Conservation (phyloP, 2,113 vertebrate species). For the Kryptolebias marmoratus region DNA sequence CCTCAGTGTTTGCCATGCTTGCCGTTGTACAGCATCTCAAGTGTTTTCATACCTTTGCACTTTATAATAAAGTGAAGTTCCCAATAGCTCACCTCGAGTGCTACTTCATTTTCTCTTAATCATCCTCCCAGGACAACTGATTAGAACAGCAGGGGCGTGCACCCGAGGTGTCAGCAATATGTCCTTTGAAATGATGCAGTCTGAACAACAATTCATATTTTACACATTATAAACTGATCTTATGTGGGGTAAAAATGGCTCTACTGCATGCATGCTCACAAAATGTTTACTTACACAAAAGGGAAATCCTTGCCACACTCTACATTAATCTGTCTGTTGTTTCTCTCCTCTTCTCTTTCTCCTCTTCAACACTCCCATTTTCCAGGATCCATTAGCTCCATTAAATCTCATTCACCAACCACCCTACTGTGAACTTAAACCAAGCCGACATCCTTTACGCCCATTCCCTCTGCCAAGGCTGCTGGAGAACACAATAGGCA, state of each 20-base stretch:
- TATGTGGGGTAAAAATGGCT: neutral
- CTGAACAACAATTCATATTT: slow-evolving; percentile 27
- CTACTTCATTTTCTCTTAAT: slow-evolving; percentile 64
- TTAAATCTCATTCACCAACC: slow-evolving; percentile 66
- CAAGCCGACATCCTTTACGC: slow-evolving; percentile 60
- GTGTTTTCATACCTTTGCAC: slow-evolving; percentile 73
- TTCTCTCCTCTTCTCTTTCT: slow-evolving; percentile 38
- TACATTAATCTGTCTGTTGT: slow-evolving; percentile 53
- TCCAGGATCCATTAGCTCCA: slow-evolving; percentile 67
- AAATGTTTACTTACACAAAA: neutral
- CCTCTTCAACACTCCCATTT: slow-evolving; percentile 52
- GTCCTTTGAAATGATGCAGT: slow-evolving; percentile 24
- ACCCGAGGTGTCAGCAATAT: slow-evolving; percentile 14
- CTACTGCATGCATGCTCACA: neutral
- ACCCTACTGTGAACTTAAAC: slow-evolving; percentile 68
- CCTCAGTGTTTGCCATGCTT: slow-evolving; percentile 51
- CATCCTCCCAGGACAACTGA: slow-evolving; percentile 49
- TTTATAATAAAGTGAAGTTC: slow-evolving; percentile 73
- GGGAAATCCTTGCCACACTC: slow-evolving; percentile 21
- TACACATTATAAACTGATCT: neutral
- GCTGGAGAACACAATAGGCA: slow-evolving; percentile 59
- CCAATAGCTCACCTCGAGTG: slow-evolving; percentile 44
- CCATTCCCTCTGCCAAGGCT: slow-evolving; percentile 61
- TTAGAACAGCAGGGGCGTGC: slow-evolving; percentile 25
- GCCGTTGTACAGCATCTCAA: slow-evolving; percentile 45